Percentiles rank a stretch among this genome's conserved stretches.
Evolutionary conservation across 2,113 vertebrate species (phyloP).

Genomic region (Indicator maculatus): DNA sequence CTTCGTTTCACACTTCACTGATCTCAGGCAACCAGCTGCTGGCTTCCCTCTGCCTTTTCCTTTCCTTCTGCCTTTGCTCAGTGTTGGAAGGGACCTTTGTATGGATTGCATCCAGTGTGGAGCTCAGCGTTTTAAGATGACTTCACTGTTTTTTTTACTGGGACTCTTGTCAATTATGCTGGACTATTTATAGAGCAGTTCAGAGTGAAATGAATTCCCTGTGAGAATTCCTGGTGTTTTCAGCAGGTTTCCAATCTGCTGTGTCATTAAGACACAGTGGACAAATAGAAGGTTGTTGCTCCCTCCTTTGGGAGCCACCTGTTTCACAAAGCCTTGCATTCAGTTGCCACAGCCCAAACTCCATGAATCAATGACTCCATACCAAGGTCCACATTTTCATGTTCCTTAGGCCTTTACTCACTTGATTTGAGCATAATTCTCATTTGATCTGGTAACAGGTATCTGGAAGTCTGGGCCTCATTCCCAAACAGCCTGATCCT

Average conservation of each 20-base stretch:
- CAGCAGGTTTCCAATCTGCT: background rate
- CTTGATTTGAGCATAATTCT: background rate
- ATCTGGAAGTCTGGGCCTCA: background rate
- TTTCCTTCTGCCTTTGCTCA: background rate
- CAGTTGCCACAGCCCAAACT: rapidly evolving
- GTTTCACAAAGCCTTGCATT: background rate
- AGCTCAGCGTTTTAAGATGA: background rate
- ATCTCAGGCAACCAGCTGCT: background rate
- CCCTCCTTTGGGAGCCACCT: background rate
- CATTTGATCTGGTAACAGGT: background rate
- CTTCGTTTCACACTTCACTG: background rate
- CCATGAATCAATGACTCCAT: rapidly evolving
- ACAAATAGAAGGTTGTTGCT: background rate
- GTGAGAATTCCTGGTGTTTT: background rate
- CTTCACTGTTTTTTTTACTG: background rate
- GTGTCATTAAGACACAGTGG: background rate
- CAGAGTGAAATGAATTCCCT: background rate
- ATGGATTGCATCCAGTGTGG: background rate
- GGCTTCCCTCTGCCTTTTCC: background rate
- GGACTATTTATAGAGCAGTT: background rate
- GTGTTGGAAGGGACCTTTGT: background rate
- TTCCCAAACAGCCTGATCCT: background rate
- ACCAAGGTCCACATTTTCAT: background rate
- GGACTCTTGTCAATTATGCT: background rate
- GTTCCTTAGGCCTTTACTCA: background rate